Conservation (phyloP, 2,797 vertebrate genomes). For the Moxostoma hubbsi region DNA sequence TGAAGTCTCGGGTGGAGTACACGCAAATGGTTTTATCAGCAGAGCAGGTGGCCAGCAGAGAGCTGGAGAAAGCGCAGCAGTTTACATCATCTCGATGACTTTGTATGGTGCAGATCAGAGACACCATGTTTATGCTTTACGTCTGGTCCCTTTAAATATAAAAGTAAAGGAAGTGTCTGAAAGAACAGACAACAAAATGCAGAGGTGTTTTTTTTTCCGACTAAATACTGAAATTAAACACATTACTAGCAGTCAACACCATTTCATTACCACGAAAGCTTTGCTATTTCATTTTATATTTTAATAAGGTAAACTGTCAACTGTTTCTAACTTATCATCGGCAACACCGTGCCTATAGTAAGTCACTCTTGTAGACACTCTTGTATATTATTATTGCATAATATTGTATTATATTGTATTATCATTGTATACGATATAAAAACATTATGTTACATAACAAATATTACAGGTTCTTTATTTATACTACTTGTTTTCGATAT, state of each 20-base stretch:
- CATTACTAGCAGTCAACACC: background rate
- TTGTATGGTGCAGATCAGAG: slow-evolving; percentile 84
- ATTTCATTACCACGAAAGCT: no score
- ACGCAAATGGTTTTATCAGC: slow-evolving; percentile 90
- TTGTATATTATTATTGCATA: background rate
- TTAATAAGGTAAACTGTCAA: background rate
- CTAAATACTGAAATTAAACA: background rate
- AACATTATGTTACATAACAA: no score
- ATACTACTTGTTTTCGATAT: background rate
- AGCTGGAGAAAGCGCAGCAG: slow-evolving; percentile 86
- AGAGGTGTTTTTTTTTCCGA: background rate
- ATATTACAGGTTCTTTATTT: no score
- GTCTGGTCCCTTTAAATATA: slow-evolving; percentile 7
- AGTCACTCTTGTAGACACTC: background rate
- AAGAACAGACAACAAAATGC: no score
- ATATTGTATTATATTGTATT: background rate
- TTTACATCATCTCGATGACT: slow-evolving; percentile 91
- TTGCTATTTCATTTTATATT: background rate
- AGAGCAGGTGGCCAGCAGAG: slow-evolving; percentile 89
- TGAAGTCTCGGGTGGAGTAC: slow-evolving; percentile 80
- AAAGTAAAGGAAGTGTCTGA: background rate
- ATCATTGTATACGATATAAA: no score
- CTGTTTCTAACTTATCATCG: no score
- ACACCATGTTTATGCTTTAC: slow-evolving; percentile 78
- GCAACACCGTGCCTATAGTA: background rate